Evolutionary conservation across 1,140 invertebrate genomes (phyloP), one percentile per base, ranked within the genome.

Genomic region (Drosophila takahashii): DNA sequence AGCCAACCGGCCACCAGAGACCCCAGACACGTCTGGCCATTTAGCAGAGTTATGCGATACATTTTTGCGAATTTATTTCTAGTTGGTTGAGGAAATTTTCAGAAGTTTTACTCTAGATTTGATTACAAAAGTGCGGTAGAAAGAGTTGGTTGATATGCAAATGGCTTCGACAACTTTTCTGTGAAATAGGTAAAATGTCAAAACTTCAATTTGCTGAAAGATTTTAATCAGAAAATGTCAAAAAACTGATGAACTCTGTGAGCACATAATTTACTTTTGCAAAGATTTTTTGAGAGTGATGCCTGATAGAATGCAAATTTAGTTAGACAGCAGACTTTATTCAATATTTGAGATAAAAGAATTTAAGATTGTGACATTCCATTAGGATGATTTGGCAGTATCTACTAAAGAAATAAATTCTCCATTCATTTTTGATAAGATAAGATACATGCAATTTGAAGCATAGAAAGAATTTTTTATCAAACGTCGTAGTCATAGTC

Each of bases 41-140:
- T 86, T 87, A 87, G 70, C 83, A 67, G 69, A 45, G 45, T 67
- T 81, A 60, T 78, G 78, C 54, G 74, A 87, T 77, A 77, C 70
- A 70, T 72, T 85, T 74, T 70, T 58, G 44, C 26, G 22, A 11
- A 41, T 36, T 67, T 72, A 79, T 84, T 71, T 58, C 60, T 65
- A 48, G 74, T 73, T 54, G 53, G 29, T 64, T 47, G 57, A 51
- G 50, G 29, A 42, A 62, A 64, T 71, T 75, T 65, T 41, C 29
- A 61, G 52, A 64, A 44, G 61, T 51, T 64, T 45, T 47, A 81
- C 56, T 77, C 59, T 58, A 59, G 56, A 72, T 74, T 71, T 60
- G 73, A 77, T 74, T 79, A 77, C 54, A 36, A 77, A 44, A 62
- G 18, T 26, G 42, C n/a, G 34, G 42, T 27, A 29, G 26, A 9